These are phyloP conservation scores for Nothocercus nigrocapillus DNA, from an alignment of 2,113 vertebrate species.

Conservation along the genomic window DNA sequence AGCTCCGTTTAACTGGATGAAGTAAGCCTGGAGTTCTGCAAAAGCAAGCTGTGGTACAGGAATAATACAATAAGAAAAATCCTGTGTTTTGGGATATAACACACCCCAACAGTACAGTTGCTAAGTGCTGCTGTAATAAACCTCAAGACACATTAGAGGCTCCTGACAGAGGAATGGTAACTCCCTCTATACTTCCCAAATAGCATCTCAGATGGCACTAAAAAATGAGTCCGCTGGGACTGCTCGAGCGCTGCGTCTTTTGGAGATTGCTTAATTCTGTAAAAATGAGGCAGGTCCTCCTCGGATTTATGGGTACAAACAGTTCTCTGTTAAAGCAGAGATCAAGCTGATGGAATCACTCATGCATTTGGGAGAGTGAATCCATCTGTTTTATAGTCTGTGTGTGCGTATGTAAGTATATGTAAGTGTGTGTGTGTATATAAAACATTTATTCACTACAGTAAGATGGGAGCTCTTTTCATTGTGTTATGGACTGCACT, in stretches of 20 bases:
- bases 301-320: conserved; percentile 19
- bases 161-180: not conserved
- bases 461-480: not conserved
- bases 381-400: not conserved
- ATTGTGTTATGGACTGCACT: not conserved
- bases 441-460: not conserved
- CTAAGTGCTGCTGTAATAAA: not conserved
- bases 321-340: not conserved
- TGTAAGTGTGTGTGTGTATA: too few species aligned
- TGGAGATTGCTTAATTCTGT: conserved; percentile 29
- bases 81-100: not conserved
- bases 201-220: conserved; percentile 20
- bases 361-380: not conserved
- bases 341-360: not conserved
- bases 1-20: not conserved
- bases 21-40: not conserved
- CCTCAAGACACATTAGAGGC: not conserved
- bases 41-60: not conserved
- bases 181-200: not conserved
- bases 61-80: not conserved
- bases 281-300: conserved; percentile 1
- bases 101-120: not conserved
- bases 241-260: conserved; percentile 1
- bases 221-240: conserved; percentile 5
- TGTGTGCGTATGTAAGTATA: not conserved